Evolutionary conservation across 1,140 invertebrate species (phyloP), one percentile per base, ranked within the genome.

Genomic region (Rhyzopertha dominica): DNA sequence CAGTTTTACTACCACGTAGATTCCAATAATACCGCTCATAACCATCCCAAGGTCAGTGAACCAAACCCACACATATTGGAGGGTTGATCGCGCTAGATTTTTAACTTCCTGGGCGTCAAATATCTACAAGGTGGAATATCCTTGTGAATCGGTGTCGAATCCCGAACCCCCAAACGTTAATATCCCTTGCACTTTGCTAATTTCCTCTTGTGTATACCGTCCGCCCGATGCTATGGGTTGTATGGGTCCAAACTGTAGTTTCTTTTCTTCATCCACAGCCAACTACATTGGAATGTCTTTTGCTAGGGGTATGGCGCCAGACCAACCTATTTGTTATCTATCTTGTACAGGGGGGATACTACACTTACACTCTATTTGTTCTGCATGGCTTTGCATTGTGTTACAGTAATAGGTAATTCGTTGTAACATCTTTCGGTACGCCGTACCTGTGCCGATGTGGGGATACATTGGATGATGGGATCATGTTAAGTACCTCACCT

Each of bases 161-260:
- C 35, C 39, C 4, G 13, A 12, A 5, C 13, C 26, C 12, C 46
- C 46, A 43, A 48, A 48, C 10, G 39, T 43, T 34, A 43, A 13
- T 19, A 17, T 5, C 16, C 29, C 23, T 18, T 48, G 46, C 24
- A 32, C 31, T 26, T 28, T 43, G 2, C 10, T 5, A 18, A 48
- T 22, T 43, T 43, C 32, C 10, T 43, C 40, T 48, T 48, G 46
- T 1, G 39, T 43, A 36, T 48, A 48, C 9, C 42, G 17, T 12
- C 46, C 39, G 8, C 28, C 14, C 13, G 16, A 10, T 1, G 39
- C 46, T 24, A 48, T 43, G 10, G 29, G 23, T 28, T 43, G 22
- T 30, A 43, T 48, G 4, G 20, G 39, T 28, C 23, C 12, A 34
- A 48, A 36, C 9, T 43, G 16, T 34, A 48, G 13, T 17, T 32